phyloP scores from a whole-genome alignment of 64 coral and sea anemone genomes.

The Stichodactyla mertensii region DNA sequence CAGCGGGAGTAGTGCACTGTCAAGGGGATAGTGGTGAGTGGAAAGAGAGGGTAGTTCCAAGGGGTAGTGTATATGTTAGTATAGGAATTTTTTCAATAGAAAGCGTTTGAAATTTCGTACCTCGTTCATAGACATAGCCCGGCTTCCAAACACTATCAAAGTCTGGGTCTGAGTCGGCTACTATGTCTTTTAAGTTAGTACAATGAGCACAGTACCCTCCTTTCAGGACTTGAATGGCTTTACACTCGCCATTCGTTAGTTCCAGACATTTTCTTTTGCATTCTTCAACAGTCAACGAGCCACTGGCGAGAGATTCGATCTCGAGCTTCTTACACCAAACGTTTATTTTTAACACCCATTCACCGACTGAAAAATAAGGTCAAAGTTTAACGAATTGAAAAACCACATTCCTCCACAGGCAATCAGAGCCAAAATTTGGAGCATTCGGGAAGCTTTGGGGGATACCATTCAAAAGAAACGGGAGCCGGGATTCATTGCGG shows the following conservation, averaged over 20 bases:
- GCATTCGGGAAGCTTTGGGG: no score
- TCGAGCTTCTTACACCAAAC: neutral
- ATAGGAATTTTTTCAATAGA: neutral
- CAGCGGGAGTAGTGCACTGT: neutral
- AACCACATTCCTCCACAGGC: no score
- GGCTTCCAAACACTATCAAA: neutral
- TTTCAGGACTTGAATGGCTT: neutral
- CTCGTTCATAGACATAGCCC: neutral
- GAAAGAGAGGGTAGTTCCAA: neutral
- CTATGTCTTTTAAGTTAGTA: neutral
- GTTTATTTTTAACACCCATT: neutral
- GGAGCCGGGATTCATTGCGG: no score
- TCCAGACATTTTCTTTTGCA: neutral
- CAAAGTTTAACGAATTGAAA: neutral
- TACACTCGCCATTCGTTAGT: neutral
- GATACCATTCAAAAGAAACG: no score
- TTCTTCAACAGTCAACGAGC: neutral
- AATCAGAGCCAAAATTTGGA: no score
- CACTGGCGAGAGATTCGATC: neutral
- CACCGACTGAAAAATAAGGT: neutral
- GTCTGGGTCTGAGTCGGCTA: neutral
- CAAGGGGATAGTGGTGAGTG: no score
- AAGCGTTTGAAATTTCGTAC: neutral
- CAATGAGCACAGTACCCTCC: neutral
- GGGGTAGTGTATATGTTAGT: no score